Conservation (phyloP, 2,113 vertebrate genomes). For the Podarcis muralis region DNA sequence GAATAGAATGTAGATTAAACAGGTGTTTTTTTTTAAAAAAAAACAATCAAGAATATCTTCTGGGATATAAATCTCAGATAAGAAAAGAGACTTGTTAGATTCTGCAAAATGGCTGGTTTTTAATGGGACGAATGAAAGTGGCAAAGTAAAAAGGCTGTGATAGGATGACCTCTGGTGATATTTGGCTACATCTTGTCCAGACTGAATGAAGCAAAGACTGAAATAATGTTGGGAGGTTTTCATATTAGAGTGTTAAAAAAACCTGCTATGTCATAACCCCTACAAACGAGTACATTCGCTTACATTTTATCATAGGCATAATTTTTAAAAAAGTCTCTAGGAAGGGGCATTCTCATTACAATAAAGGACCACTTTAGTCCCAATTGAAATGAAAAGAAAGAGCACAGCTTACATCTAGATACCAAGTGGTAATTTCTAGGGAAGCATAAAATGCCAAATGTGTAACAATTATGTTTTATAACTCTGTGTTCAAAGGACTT, state of each 20-base stretch:
- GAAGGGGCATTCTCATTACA: slow-evolving; percentile 78
- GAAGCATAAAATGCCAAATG: slow-evolving; percentile 75
- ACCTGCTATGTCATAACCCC: slow-evolving; percentile 69
- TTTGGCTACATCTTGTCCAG: slow-evolving; percentile 37
- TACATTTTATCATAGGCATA: slow-evolving; percentile 68
- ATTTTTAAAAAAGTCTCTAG: slow-evolving; percentile 75
- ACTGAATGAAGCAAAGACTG: slow-evolving; percentile 62
- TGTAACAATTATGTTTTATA: slow-evolving; percentile 76
- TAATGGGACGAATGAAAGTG: slow-evolving; percentile 37
- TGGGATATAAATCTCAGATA: neutral
- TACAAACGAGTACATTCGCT: slow-evolving; percentile 74
- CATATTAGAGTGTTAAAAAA: slow-evolving; percentile 58
- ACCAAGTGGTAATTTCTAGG: slow-evolving; percentile 74
- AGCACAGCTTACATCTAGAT: slow-evolving; percentile 65
- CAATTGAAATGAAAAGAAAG: slow-evolving; percentile 74
- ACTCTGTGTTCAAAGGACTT: slow-evolving; percentile 67
- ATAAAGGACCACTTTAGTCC: slow-evolving; percentile 75
- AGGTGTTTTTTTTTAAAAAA: neutral
- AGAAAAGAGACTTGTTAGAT: slow-evolving; percentile 15
- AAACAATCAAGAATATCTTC: neutral
- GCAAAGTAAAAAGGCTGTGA: slow-evolving; percentile 45
- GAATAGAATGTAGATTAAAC: neutral
- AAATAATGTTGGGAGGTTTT: slow-evolving; percentile 66
- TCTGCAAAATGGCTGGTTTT: slow-evolving; percentile 1
- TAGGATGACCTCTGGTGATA: slow-evolving; percentile 55